Evolutionary conservation across 2,888 invertebrate genomes (phyloP).

Genomic region (Girardia tigrina): DNA sequence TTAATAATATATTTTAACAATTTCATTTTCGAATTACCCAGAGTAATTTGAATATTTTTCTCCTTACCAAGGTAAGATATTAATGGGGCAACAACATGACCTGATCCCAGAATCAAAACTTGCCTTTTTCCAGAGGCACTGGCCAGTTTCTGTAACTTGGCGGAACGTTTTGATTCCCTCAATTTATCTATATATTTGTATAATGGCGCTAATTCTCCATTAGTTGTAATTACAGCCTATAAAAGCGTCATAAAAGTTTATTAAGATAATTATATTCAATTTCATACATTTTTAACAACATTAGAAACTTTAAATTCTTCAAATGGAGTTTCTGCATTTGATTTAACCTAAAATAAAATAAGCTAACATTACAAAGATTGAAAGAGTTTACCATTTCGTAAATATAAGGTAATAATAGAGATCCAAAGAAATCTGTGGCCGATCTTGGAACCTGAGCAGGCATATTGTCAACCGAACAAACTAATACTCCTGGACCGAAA

Average conservation of each 20-base stretch:
- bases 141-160: conserved; percentile 2
- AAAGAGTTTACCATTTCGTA: conserved; percentile 60
- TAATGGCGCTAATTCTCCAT: conserved; percentile 75
- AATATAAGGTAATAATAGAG: conserved; percentile 72
- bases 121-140: conserved; percentile 52
- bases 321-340: conserved; percentile 44
- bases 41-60: conserved; percentile 64
- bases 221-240: conserved; percentile 87
- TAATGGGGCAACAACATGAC: conserved; percentile 78
- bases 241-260: conserved; percentile 40
- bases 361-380: too few species aligned
- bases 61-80: conserved; percentile 81
- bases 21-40: conserved; percentile 54
- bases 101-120: conserved; percentile 81
- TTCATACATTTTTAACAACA: conserved; percentile 55
- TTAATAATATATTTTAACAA: not conserved
- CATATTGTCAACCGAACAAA: conserved; percentile 99
- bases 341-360: conserved; percentile 43
- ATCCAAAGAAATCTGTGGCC: conserved; percentile 92
- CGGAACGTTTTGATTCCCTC: conserved; percentile 53
- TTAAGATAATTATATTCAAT: not conserved
- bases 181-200: conserved; percentile 87
- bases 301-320: conserved; percentile 61
- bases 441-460: conserved; percentile 93
- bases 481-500: too few species aligned